Evolutionary conservation across 2,113 vertebrate species (phyloP).

Genomic region (Sturnus vulgaris): DNA sequence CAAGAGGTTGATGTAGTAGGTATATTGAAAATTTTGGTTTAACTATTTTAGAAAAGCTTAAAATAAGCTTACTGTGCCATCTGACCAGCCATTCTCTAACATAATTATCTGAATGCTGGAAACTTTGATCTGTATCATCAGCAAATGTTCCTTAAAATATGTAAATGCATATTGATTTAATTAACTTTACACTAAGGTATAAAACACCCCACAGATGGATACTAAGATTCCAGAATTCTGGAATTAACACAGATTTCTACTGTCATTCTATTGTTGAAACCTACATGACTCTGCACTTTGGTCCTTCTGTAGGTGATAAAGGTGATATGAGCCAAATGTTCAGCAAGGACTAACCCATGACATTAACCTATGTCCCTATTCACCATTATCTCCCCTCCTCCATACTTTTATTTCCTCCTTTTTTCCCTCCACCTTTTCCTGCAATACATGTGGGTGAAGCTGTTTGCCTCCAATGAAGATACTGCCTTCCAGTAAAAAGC

Average conservation of each 20-base stretch:
- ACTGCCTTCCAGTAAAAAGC: not conserved
- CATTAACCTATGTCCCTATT: not conserved
- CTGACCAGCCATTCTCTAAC: not conserved
- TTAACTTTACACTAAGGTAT: not conserved
- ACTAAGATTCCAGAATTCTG: not conserved
- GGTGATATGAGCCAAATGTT: not conserved
- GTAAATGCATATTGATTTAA: not conserved
- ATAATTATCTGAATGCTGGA: not conserved
- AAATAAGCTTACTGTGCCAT: not conserved
- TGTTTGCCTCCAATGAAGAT: not conserved
- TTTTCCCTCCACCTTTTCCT: rapidly evolving
- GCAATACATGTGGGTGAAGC: not conserved
- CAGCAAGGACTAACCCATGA: not conserved
- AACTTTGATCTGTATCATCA: not conserved
- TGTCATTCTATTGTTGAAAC: not conserved
- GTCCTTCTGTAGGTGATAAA: not conserved
- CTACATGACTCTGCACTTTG: not conserved
- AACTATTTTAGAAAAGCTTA: not conserved
- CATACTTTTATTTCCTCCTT: not conserved
- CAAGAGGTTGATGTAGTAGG: not conserved
- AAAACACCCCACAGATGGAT: not conserved
- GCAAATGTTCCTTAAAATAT: not conserved
- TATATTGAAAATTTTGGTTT: not conserved
- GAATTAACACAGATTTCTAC: not conserved
- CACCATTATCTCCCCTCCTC: not conserved